Conservation (phyloP, 2,113 vertebrate genomes). For the Conger conger region DNA sequence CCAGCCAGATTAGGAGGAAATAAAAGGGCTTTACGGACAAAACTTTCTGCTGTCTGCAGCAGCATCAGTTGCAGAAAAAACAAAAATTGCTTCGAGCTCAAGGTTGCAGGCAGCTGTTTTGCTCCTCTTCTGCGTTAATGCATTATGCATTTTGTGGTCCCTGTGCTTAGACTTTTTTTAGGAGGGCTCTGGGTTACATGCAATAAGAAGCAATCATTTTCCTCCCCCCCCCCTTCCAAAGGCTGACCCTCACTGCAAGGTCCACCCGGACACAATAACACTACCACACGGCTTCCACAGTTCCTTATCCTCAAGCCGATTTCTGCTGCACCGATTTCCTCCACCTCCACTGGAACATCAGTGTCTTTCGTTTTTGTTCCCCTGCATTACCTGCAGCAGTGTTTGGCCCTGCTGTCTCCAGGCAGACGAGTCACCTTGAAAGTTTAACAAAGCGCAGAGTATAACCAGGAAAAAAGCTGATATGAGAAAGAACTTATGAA, state of each 20-base stretch:
- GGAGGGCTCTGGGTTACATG: slow-evolving; percentile 30
- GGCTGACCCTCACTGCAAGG: slow-evolving; percentile 44
- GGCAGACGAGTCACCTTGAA: neutral
- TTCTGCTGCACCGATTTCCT: slow-evolving; percentile 61
- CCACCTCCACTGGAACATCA: slow-evolving; percentile 49
- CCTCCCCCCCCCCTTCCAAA: slow-evolving; percentile 14
- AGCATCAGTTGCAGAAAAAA: neutral
- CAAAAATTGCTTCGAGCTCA: neutral
- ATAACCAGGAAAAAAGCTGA: neutral
- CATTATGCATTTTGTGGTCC: neutral
- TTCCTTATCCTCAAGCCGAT: slow-evolving; percentile 55
- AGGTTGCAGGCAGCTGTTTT: neutral
- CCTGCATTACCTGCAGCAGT: neutral
- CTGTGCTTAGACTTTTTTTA: slow-evolving; percentile 2
- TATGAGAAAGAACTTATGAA: neutral
- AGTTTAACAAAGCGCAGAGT: neutral
- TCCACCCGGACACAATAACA: slow-evolving; percentile 37
- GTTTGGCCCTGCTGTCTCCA: neutral
- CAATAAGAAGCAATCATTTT: slow-evolving; percentile 52
- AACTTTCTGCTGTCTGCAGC: neutral
- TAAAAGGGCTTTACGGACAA: neutral
- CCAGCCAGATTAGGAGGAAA: neutral
- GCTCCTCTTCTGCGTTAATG: neutral
- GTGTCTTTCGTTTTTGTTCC: slow-evolving; percentile 34
- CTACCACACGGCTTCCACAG: slow-evolving; percentile 36